Evolutionary conservation across 2,888 invertebrate genomes (phyloP).

Genomic region (Sepiola atlantica): DNA sequence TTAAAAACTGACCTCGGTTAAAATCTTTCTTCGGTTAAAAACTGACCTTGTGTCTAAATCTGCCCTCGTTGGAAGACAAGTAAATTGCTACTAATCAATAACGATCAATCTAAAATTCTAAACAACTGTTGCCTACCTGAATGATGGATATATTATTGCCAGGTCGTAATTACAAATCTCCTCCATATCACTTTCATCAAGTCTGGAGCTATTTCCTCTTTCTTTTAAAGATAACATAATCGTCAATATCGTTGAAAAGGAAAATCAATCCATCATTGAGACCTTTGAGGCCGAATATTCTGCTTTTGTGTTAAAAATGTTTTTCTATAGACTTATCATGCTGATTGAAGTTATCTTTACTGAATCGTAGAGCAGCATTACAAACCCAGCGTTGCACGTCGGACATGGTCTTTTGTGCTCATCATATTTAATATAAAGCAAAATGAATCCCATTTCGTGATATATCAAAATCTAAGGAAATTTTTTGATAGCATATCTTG

Average conservation of each 20-base stretch:
- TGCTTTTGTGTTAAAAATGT: background rate
- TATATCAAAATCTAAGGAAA: background rate
- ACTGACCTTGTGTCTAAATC: no score
- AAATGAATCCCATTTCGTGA: background rate
- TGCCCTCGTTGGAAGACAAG: no score
- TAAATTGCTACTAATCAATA: no score
- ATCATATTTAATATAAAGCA: background rate
- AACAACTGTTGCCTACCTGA: background rate
- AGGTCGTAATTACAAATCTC: background rate
- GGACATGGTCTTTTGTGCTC: background rate
- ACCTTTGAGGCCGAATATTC: background rate
- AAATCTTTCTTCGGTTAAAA: no score
- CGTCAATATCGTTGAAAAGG: background rate
- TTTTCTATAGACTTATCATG: background rate
- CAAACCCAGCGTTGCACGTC: background rate
- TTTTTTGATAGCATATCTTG: background rate
- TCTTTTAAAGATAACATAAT: background rate
- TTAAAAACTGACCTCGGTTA: no score
- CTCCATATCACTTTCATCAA: background rate
- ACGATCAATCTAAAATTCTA: background rate
- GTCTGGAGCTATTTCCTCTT: background rate
- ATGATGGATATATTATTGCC: background rate
- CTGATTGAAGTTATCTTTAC: background rate
- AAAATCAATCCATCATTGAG: background rate
- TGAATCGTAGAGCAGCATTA: background rate